Conservation (phyloP, 2,888 invertebrate genomes). For the Erebia aethiops region DNA sequence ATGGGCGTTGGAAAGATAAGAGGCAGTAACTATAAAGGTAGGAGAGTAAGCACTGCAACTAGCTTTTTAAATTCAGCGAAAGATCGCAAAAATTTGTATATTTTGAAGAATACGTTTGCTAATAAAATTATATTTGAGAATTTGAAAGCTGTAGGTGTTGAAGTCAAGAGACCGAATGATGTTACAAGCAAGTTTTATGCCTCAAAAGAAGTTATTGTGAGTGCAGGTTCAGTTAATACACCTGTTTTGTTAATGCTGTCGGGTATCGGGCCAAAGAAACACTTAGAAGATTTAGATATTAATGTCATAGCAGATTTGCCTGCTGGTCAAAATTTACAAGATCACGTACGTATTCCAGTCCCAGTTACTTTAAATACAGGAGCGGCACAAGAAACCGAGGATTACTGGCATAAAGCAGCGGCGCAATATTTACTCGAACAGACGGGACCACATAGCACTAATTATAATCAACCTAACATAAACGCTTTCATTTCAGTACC, state of each 20-base stretch:
- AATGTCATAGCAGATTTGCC: conserved; percentile 59
- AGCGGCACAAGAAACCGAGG: conserved; percentile 55
- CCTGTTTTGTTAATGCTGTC: conserved; percentile 68
- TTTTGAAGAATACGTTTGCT: conserved; percentile 63
- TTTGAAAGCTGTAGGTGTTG: conserved; percentile 58
- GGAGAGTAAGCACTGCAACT: conserved; percentile 81
- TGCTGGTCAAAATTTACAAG: conserved; percentile 76
- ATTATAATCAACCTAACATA: conserved; percentile 72
- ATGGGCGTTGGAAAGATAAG: conserved; percentile 81
- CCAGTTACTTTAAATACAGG: conserved; percentile 66
- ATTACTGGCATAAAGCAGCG: conserved; percentile 65
- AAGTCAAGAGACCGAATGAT: conserved; percentile 54
- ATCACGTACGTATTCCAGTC: conserved; percentile 73
- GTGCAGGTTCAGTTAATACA: conserved; percentile 68
- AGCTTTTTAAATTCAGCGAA: conserved; percentile 68
- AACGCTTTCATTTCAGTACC: conserved; percentile 71
- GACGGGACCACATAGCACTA: conserved; percentile 67
- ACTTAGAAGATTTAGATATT: conserved; percentile 58
- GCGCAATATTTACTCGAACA: conserved; percentile 68
- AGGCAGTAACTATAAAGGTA: conserved; percentile 76
- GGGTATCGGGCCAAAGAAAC: conserved; percentile 64
- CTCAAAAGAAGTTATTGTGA: conserved; percentile 65
- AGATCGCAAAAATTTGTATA: conserved; percentile 61
- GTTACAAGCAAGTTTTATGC: conserved; percentile 55
- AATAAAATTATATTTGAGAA: conserved; percentile 46